Evolutionary conservation across 2,888 invertebrate species (phyloP), one percentile per base, ranked within the genome.

Genomic region (Melanargia galathea): DNA sequence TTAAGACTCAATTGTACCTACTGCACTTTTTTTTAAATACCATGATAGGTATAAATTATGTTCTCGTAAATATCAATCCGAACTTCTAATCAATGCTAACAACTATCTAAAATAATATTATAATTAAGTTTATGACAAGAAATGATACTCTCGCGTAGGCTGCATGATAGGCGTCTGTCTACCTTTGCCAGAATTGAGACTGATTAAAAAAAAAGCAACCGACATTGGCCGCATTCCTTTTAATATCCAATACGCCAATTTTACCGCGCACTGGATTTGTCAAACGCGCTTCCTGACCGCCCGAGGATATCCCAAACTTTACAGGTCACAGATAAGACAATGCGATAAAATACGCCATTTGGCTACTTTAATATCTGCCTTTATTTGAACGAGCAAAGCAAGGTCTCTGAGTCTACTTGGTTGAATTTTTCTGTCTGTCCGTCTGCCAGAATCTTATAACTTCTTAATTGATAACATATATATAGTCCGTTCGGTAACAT

Each of bases 211-310:
- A 62, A 62, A 65, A 54, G 54, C 43, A 4, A 61, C 18, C 46
- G 55, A 63, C 63, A 66, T 68, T 67, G 71, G 68, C 70, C 72
- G 73, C 66, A 71, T 71, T 74, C 75, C 74, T 79, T 77, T 70
- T 75, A 74, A 75, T 74, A 75, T 43, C 43, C 16, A 43, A 16
- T 70, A 73, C 75, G 78, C 81, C 81, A 81, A 84, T 84, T 80
- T 78, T 52, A 13, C 7, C 52, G 52, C 52, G 67, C 73, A 73
- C 79, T 73, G 73, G 35, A 64, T 52, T 51, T 61, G 60, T 64
- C 63, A 64, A 61, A 64, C 45, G 52, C 20, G 82, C 85, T 88
- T 87, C 89, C 87, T 87, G 83, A 22, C 52, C 52, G 20, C 20
- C 16, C 52, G 7, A 13, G n/a, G 52, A 52, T 18, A 52, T 46